Base-by-base conservation (phyloP, 2,113 vertebrate species). In the Oncorhynchus keta region DNA sequence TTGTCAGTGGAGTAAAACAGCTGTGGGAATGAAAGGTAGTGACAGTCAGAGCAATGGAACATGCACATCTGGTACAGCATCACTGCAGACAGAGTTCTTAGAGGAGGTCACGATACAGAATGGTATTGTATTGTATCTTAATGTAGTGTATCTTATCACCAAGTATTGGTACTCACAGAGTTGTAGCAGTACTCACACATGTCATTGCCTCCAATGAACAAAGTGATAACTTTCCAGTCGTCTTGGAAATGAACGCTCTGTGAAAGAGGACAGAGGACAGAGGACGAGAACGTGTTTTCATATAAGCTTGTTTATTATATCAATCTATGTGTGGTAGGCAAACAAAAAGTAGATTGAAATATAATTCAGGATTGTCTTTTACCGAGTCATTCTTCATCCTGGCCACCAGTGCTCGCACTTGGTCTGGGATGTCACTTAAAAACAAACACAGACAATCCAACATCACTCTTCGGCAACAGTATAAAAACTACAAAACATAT, bases 221-320 rank as follows among this genome's bases (percentile, higher is more conserved):
- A 0, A 0, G 95, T 97, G 91, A 99, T 95, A 83, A 98, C 73
- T 83, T 98, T 99, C 97, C 97, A 99, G 85, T 96, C 96, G 1
- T 84, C 86, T 0, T 78, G 16, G 78, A 98, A 95, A 82, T 95
- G 76, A 28, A 97, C 88, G 84, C 89, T 94, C 97, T 98, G 83
- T 3, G 77, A 20, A n/a, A 22, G 80, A 78, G 20, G 57, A 59
- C 20, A 22, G 80, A 78, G 20, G 57, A 59, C 20, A 39, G 39
- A 39, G 39, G 8, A 18, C 4, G 72, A 30, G 14, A 73, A 70
- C 8, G 26, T 55, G 51, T 45, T 45, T 1, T 26, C 32, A 14
- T 64, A 49, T 8, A 4, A 65, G 30, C 22, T 49, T 64, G 11
- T 8, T 22, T 4, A 14, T 20, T 26, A 72, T 6, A 16, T 67